Base-by-base conservation (phyloP, 1,140 invertebrate genomes). In the Drosophila teissieri region DNA sequence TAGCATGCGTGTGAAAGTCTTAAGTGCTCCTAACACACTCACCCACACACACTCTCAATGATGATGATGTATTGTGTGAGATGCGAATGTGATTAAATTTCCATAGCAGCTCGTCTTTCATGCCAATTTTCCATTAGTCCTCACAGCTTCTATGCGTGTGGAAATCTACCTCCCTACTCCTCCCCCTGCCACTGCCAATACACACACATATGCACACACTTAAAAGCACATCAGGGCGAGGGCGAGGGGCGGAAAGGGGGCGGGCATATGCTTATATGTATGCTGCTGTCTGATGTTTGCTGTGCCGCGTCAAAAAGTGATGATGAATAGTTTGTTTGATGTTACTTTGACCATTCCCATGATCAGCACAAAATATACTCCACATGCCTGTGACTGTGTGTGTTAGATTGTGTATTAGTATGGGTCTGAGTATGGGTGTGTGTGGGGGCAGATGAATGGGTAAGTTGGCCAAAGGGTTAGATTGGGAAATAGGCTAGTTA, bases 291-390 rank as follows among this genome's bases (percentile, higher is more conserved):
- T 69, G 83, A 83, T 86, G 84, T 88, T 83, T 78, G 68, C 84
- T 78, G 67, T 74, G 72, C 73, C 77, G 80, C 85, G 84, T 90
- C 84, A 89, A 90, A 75, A 80, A 75, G 69, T 72, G 80, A 89
- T 89, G 84, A 89, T 89, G 85, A 90, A 89, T 89, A 84, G 84
- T 89, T 89, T 89, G 84, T 89, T 89, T 89, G 84, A 84, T 89
- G 85, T 89, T 89, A 89, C 80, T 89, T 89, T 89, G 84, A 89
- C 84, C 84, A 73, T 80, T 73, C 80, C 82, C 78, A 80, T 89
- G 84, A 89, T 89, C 84, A 89, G 80, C 76, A 78, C 76, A 89
- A 83, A 82, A 84, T 51, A 73, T 49, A 56, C 60, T 60, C 46
- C 55, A 17, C 19, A 40, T 64, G 22, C 39, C 40, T 51, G 44